Conservation (phyloP, 2,888 invertebrate species). For the Onchidella celtica region DNA sequence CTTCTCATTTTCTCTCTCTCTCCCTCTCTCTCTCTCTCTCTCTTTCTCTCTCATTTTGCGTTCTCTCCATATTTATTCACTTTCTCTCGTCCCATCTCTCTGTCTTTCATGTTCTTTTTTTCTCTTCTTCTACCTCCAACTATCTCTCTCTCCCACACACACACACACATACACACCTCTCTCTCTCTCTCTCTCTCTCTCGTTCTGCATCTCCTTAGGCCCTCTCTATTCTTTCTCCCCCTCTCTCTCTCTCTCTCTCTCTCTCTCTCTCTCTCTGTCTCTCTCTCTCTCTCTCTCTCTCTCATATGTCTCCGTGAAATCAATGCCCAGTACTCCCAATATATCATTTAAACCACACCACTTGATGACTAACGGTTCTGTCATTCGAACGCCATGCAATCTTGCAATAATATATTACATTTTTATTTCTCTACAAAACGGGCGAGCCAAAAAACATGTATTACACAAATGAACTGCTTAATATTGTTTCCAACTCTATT, state of each 20-base stretch:
- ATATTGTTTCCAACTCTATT: too few species aligned
- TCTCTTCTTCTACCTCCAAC: not conserved
- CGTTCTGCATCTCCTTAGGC: not conserved
- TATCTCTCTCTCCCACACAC: not conserved
- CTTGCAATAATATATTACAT: too few species aligned
- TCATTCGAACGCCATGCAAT: too few species aligned
- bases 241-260: not conserved
- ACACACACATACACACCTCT: not conserved
- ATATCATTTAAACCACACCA: too few species aligned
- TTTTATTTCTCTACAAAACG: too few species aligned
- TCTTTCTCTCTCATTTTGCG: not conserved
- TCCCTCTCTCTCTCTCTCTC: not conserved
- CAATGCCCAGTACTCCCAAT: too few species aligned
- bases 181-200: not conserved
- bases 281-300: not conserved
- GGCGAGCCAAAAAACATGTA: too few species aligned
- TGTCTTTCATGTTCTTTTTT: not conserved
- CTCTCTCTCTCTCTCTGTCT: not conserved
- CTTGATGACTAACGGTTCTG: too few species aligned
- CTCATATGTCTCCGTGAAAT: too few species aligned
- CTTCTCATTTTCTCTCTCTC: not conserved
- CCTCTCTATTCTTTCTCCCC: not conserved
- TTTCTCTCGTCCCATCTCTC: not conserved
- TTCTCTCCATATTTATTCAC: not conserved
- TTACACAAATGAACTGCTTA: too few species aligned